Evolutionary conservation across 2,113 vertebrate genomes (phyloP).

Genomic region (human (Homo sapiens)): DNA sequence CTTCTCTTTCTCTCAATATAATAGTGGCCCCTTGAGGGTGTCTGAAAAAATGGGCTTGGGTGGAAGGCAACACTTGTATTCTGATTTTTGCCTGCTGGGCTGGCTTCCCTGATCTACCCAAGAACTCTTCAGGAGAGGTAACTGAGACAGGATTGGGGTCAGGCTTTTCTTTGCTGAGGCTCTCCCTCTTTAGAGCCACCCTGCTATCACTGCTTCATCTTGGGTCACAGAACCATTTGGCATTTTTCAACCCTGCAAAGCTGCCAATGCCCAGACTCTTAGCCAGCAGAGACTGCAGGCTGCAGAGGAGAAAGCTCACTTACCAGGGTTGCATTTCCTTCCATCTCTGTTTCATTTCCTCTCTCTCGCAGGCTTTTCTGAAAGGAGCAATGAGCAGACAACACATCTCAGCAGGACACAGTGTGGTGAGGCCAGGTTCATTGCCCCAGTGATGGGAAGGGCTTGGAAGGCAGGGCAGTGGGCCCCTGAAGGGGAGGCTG

Average conservation of each 20-base stretch:
- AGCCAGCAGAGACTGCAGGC: neutral
- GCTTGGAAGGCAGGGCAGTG: accelerated
- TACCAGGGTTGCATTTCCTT: neutral
- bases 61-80: neutral
- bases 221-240: neutral
- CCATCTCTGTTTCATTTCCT: neutral
- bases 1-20: neutral
- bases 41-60: neutral
- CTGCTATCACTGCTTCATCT: neutral
- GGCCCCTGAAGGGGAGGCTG: neutral
- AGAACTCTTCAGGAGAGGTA: neutral
- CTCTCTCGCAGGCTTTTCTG: neutral
- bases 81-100: neutral
- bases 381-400: accelerated
- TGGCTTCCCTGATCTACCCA: neutral
- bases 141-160: neutral
- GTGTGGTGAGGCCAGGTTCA: accelerated
- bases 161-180: neutral
- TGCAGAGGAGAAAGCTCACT: too few species aligned
- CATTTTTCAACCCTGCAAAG: neutral
- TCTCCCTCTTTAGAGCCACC: neutral
- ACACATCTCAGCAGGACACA: accelerated
- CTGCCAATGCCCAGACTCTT: neutral
- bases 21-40: neutral
- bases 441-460: neutral